Base-by-base conservation (phyloP, 2,113 vertebrate species). In the Terrapene triunguis region DNA sequence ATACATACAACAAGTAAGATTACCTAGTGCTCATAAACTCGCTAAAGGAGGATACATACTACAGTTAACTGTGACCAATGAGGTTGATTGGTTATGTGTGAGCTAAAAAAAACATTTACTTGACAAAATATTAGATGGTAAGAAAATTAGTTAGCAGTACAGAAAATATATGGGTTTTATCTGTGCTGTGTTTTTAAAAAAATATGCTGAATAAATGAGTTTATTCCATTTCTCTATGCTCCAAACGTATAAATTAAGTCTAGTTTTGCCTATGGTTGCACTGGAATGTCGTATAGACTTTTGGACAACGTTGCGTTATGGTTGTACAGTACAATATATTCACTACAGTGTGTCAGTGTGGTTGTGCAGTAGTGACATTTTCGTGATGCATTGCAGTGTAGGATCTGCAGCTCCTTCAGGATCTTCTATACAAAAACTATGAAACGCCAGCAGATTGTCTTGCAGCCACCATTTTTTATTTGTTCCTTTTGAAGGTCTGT, bases 141-240 rank as follows among this genome's bases (percentile, higher is more conserved):
- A 19, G n/a, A 72, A 35, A 72, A 69, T 35, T 8, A 87, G 81
- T 85, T 89, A 85, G 69, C 80, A 90, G 81, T 50, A 53, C 19
- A 78, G 65, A 76, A 69, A 38, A 29, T 44, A 51, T 5, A 2
- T 50, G 27, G 55, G 14, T 91, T 94, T 93, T 93, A 89, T 92
- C 86, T 74, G 89, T 89, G 87, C 10, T 62, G 1, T 55, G 27
- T 59, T 32, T 57, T 59, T 17, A 62, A 8, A 11, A 55, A 21
- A 90, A 97, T 69, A 9, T 54, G 29, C 35, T 78, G 80, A 93
- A 21, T 59, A 95, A 42, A 21, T 88, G 50, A 59, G 65, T 92
- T 44, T 44, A 44, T 44, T 44, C 44, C 44, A 44, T 44, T 44
- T 44, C 44, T 44, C 44, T 44, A 44, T 44, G 44, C 44, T 44